phyloP scores from a whole-genome alignment of 2,113 vertebrate species.

The Arenaria interpres region DNA sequence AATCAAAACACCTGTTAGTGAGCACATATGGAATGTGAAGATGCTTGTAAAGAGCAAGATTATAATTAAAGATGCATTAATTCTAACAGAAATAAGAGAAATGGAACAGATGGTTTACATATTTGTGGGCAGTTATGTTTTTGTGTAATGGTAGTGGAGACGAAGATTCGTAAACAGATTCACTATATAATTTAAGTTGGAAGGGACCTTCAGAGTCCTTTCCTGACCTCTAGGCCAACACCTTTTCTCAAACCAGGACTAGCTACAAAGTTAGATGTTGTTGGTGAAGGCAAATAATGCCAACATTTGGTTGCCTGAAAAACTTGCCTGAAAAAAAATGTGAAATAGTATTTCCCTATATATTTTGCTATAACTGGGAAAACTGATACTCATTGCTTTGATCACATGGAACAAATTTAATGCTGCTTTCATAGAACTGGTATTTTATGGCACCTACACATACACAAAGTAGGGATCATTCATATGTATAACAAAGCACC shows the following conservation, averaged over 20 bases:
- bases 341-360: neutral
- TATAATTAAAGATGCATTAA: constrained; percentile 36
- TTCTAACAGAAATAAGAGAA: constrained; percentile 53
- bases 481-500: neutral
- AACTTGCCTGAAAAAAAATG: neutral
- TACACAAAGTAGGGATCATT: neutral
- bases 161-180: neutral
- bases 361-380: neutral
- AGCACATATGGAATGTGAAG: constrained; percentile 11
- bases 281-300: neutral
- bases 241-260: neutral
- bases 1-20: constrained; percentile 5
- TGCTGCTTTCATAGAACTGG: neutral
- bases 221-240: neutral
- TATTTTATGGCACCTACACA: neutral
- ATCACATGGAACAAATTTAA: neutral
- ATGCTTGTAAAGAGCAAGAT: constrained; percentile 18
- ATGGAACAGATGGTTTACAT: constrained; percentile 9
- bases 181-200: neutral
- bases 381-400: neutral
- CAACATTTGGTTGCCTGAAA: neutral
- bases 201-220: neutral
- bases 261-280: neutral
- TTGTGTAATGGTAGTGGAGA: constrained; percentile 13
- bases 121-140: constrained; percentile 10